Conservation (phyloP, 2,113 vertebrate genomes). For the Pycnonotus jocosus region DNA sequence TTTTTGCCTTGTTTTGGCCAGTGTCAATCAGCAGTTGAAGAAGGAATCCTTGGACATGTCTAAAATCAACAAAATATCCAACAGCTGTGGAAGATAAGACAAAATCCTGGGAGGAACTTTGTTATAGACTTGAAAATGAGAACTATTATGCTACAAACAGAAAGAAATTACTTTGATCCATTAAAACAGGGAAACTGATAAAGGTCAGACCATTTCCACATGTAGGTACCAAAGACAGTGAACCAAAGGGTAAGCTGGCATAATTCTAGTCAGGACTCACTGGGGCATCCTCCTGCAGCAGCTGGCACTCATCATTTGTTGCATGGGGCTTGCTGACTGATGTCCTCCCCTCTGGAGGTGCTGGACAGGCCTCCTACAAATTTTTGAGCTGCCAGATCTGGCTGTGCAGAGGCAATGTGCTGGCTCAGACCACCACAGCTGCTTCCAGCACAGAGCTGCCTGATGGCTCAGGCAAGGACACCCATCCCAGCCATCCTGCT, state of each 20-base stretch:
- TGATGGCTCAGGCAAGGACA: rapidly evolving
- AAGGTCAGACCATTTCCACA: not conserved
- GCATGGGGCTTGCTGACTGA: not conserved
- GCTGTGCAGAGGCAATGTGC: rapidly evolving
- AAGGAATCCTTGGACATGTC: not conserved
- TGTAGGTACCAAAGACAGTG: rapidly evolving
- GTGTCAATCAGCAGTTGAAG: not conserved
- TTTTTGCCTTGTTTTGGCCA: not conserved
- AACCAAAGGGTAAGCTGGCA: not conserved
- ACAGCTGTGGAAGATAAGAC: not conserved
- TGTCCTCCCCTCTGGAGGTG: rapidly evolving
- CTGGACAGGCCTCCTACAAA: not conserved
- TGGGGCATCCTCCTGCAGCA: not conserved
- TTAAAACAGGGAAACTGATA: not conserved
- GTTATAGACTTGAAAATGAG: not conserved
- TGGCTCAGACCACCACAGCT: rapidly evolving
- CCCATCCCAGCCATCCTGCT: rapidly evolving
- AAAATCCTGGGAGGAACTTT: not conserved
- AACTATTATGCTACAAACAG: not conserved
- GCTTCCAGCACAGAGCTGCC: not conserved
- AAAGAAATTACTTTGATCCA: not conserved
- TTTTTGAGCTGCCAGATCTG: not conserved
- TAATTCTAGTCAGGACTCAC: not conserved
- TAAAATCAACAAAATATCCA: not conserved
- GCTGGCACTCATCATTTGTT: not conserved